Conservation (phyloP, 2,888 invertebrate species). For the Drosophila flavopinicola region DNA sequence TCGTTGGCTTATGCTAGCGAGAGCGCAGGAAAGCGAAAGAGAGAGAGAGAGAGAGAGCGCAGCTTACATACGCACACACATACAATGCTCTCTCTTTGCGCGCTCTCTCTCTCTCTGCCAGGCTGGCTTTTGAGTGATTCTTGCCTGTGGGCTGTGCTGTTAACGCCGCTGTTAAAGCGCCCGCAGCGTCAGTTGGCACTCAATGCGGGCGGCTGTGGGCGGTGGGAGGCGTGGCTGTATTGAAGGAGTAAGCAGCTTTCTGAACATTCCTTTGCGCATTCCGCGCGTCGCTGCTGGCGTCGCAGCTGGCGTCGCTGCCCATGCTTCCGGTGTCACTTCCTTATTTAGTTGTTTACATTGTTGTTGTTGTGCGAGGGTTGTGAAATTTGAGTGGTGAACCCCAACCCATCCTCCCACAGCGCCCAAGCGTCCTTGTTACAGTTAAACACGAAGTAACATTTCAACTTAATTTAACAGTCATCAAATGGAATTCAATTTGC, state of each 20-base stretch:
- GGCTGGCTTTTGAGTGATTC: conserved; percentile 47
- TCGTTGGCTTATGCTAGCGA: conserved; percentile 59
- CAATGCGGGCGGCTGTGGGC: conserved; percentile 21
- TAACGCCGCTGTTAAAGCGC: conserved; percentile 38
- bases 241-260: conserved; percentile 13
- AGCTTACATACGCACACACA: conserved; percentile 7
- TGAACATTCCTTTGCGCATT: conserved; percentile 72
- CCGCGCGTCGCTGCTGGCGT: conserved; percentile 50
- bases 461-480: conserved; percentile 76
- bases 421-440: conserved; percentile 58
- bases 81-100: too few species aligned
- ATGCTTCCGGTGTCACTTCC: conserved; percentile 78
- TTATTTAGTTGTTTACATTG: conserved; percentile 77
- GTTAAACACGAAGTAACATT: conserved; percentile 32
- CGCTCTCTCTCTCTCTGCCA: conserved; percentile 2
- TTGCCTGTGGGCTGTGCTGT: conserved; percentile 54
- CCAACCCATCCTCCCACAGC: not conserved
- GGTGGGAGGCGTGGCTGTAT: not conserved
- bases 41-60: conserved; percentile 16
- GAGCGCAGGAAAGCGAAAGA: conserved; percentile 15
- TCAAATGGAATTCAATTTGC: conserved; percentile 73
- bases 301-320: conserved; percentile 29
- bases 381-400: conserved; percentile 48
- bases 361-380: conserved; percentile 54
- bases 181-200: conserved; percentile 44